Base-by-base conservation (phyloP, 1,140 invertebrate species). In the Cyclina sinensis region DNA sequence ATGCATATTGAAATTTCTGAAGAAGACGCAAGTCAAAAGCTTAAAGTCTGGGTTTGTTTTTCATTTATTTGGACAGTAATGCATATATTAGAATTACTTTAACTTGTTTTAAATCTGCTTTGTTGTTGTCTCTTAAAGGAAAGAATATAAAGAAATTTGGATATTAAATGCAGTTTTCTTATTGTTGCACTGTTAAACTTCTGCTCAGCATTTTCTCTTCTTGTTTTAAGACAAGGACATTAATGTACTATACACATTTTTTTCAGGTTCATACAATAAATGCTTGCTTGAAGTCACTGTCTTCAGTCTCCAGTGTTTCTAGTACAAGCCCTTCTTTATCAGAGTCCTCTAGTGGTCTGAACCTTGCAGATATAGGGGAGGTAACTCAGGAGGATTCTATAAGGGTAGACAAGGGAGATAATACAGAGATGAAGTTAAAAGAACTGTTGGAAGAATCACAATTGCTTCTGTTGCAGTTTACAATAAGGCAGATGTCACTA, bases 401-500 rank as follows among this genome's bases (percentile, higher is more conserved):
- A 27, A 35, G 16, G 2, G 5, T 14, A 73, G 51, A 27, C 7
- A 85, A 54, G 74, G 88, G 30, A 39, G 86, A 89, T 21, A 81
- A 74, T 21, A 59, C 79, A 43, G 91, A 89, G 37, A 86, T 93
- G 35, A 92, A 92, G 54, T 86, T 88, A 57, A 84, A 76, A 30
- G 88, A 89, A 35, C 37, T 89, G 18, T 48, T 91, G 27, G 95
- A 95, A 62, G 94, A 96, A 27, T 96, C 97, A n/a, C 97, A 97
- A 88, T 96, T 98, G 0, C 96, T 99, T 80, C 96, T 98, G 94
- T 96, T 98, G 65, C 98, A 99, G 95, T 99, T 99, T 95, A 97
- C 97, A 0, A 97, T 99, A 91, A 98, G 98, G 92, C 97, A 98
- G 92, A 96, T 99, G 96, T 97, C 98, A 0, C 96, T 99, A 7